Percentiles rank a stretch among this genome's conserved stretches.
Evolutionary conservation across 2,113 vertebrate genomes (phyloP).

Genomic region (Megatriorchis doriae): DNA sequence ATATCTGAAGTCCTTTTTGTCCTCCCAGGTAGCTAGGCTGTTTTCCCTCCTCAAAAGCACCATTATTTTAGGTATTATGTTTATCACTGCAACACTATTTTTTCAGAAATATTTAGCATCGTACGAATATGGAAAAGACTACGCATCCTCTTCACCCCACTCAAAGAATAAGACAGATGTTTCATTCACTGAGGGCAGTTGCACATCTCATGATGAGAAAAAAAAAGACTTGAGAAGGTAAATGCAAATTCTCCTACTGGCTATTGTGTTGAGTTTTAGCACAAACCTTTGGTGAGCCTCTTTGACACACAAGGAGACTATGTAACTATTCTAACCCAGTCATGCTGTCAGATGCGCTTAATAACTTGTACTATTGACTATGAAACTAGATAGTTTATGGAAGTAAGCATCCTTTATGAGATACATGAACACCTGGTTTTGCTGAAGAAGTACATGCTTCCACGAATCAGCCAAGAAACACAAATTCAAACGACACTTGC

Average conservation of each 20-base stretch:
- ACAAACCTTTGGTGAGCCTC: background rate
- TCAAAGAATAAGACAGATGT: background rate
- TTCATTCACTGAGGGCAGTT: background rate
- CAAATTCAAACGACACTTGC: background rate
- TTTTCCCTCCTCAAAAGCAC: background rate
- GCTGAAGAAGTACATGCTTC: background rate
- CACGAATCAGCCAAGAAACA: background rate
- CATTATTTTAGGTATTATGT: background rate
- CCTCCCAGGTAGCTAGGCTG: background rate
- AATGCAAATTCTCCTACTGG: background rate
- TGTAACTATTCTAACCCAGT: background rate
- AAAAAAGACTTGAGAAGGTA: background rate
- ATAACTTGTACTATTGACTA: background rate
- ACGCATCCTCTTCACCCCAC: background rate
- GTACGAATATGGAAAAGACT: background rate
- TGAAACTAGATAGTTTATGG: background rate
- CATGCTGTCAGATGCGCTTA: background rate
- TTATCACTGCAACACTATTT: background rate
- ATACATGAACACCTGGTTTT: background rate
- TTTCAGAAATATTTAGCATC: background rate
- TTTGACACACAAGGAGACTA: background rate
- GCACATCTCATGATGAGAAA: background rate
- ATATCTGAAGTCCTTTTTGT: background rate
- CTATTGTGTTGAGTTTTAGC: background rate
- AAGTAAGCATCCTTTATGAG: background rate